Evolutionary conservation across 2,888 invertebrate genomes (phyloP).

Genomic region (Tipula lateralis): DNA sequence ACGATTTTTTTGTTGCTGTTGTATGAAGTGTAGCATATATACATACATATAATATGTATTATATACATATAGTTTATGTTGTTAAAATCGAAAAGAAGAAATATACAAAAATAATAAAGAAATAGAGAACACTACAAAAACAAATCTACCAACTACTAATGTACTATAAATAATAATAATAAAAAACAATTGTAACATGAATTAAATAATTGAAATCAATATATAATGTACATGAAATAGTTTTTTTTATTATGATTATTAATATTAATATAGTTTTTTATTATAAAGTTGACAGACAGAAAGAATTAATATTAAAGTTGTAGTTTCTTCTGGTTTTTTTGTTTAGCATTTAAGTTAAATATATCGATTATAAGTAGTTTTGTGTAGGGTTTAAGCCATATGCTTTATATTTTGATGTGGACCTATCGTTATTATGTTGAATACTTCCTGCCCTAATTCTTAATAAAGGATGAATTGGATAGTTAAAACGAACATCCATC

Average conservation of each 20-base stretch:
- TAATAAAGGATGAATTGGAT: too few relatives aligned
- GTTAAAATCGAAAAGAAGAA: neutral
- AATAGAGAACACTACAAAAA: conserved; percentile 3
- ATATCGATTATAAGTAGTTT: neutral
- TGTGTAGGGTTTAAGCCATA: neutral
- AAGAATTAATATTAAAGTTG: neutral
- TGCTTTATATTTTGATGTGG: too few relatives aligned
- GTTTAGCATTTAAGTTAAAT: neutral
- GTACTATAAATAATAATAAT: neutral
- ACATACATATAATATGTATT: neutral
- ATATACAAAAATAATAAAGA: neutral
- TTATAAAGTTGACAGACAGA: conserved; percentile 6
- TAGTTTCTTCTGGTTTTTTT: neutral
- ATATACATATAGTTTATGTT: neutral
- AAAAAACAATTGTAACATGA: neutral
- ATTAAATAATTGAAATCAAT: neutral
- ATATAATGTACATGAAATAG: neutral
- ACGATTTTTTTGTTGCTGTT: neutral
- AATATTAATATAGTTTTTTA: neutral
- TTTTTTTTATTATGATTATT: conserved; percentile 15
- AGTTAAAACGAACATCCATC: too few relatives aligned
- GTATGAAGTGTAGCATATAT: neutral
- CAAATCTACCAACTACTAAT: neutral
- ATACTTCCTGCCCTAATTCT: too few relatives aligned
- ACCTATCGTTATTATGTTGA: too few relatives aligned